Evolutionary conservation across 2,113 vertebrate genomes (phyloP).

Genomic region (Ariopsis seemanni): DNA sequence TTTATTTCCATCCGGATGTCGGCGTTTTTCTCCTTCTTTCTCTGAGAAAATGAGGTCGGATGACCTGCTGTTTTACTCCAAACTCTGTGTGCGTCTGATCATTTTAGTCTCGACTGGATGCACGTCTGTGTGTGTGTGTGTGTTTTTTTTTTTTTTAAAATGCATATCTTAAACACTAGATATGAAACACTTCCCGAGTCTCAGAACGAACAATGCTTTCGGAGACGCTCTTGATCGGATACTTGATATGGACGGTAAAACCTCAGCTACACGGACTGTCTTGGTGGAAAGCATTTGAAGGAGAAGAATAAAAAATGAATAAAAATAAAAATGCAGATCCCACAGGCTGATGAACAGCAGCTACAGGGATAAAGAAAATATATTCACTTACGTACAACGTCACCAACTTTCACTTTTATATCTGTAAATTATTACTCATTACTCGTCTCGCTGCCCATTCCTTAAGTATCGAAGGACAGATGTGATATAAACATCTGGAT

Average conservation of each 20-base stretch:
- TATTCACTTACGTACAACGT: no score
- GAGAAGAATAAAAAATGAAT: not conserved
- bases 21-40: not conserved
- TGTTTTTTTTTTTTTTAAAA: no score
- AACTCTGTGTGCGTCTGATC: not conserved
- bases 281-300: not conserved
- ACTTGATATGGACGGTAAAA: not conserved
- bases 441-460: no score
- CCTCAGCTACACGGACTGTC: not conserved
- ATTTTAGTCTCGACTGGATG: not conserved
- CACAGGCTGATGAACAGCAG: no score
- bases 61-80: not conserved
- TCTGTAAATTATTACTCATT: no score
- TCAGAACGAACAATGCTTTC: not conserved
- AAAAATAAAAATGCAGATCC: no score
- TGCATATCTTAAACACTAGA: no score
- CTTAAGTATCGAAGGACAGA: no score
- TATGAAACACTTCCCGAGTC: not conserved
- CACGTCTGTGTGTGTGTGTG: not conserved
- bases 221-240: not conserved
- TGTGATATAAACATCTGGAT: no score
- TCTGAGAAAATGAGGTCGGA: not conserved
- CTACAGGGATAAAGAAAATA: no score
- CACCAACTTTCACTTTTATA: no score
- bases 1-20: not conserved